These are phyloP conservation scores for Neosalanx taihuensis DNA, from an alignment of 2,797 vertebrate genomes.

Conservation along the genomic window DNA sequence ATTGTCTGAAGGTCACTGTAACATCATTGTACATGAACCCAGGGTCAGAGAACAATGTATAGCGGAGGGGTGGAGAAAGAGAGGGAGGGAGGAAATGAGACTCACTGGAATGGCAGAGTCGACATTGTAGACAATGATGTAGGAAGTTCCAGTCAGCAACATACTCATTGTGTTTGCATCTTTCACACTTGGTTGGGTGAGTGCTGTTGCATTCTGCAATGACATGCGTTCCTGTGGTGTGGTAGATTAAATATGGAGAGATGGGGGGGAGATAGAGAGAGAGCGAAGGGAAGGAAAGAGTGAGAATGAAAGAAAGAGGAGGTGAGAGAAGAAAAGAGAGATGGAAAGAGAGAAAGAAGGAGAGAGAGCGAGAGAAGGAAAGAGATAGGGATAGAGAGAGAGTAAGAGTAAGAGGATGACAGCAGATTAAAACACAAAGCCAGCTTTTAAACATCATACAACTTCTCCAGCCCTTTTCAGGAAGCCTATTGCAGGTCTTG, in stretches of 20 bases:
- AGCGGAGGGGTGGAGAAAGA: neutral
- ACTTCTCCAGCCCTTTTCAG: too few species aligned
- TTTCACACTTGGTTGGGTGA: neutral
- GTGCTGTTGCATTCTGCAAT: neutral
- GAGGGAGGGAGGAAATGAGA: neutral
- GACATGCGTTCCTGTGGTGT: conserved; percentile 10
- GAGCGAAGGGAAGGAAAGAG: neutral
- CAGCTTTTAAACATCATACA: neutral
- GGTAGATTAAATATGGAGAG: conserved; percentile 6
- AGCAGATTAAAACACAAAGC: neutral
- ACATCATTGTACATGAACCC: neutral
- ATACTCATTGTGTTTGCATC: neutral
- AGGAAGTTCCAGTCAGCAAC: neutral
- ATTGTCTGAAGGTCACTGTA: neutral
- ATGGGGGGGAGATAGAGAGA: neutral
- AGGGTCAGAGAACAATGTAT: neutral
- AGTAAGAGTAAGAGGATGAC: neutral
- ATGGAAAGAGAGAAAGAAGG: too few species aligned
- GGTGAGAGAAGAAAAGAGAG: too few species aligned
- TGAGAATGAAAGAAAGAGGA: neutral
- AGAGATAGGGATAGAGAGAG: too few species aligned
- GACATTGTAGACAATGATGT: conserved; percentile 5
- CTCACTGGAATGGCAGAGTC: conserved; percentile 15
- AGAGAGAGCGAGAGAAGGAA: too few species aligned
- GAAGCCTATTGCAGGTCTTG: too few species aligned